Base-by-base conservation (phyloP, 2,797 vertebrate species). In the Aulostomus chinensis region DNA sequence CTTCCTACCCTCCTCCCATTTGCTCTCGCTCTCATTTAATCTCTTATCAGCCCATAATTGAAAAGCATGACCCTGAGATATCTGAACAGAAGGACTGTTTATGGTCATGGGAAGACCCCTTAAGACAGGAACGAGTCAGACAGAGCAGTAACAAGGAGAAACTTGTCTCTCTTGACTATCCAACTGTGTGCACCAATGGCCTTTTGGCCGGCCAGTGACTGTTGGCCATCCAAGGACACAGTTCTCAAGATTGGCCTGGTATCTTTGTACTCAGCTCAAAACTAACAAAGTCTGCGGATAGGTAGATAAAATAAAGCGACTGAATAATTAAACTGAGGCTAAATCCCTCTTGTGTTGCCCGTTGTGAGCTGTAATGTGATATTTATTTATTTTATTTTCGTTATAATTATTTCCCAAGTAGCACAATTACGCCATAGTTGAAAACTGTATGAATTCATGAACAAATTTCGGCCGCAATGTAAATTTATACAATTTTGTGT, bases 51-150 rank as follows among this genome's bases (percentile, higher is more conserved):
- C 22, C 35, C 47, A 67, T 73, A 76, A 35, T 48, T 76, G 76
- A 55, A 59, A 73, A 51, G 64, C 54, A 2, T 81, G 75, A 75
- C 65, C 66, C 80, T 54, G 43, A 59, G 53, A 56, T 70, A 48
- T 72, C 42, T 22, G 26, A 74, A 51, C 43, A 67, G 32, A 32
- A 54, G 32, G 17, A 12, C 73, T 68, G 25, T 83, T 84, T 85
- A 77, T 83, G 86, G 71, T 83, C 82, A 78, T 51, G 49, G 57
- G 62, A 65, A 72, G 63, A 61, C 18, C 22, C 20, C 37, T 32
- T n/a, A 62, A 74, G 69, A 68, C 36, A 17, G 36, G 58, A 56
- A 55, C 5, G 37, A 70, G 29, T 37, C 38, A 35, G 67, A 45
- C 57, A 59, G 66, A 78, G 54, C 31, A 14, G 22, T 57, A 62